Percentiles rank a stretch among this genome's conserved stretches.
Conservation (phyloP, 2,113 vertebrate species). For the Cervus canadensis region DNA sequence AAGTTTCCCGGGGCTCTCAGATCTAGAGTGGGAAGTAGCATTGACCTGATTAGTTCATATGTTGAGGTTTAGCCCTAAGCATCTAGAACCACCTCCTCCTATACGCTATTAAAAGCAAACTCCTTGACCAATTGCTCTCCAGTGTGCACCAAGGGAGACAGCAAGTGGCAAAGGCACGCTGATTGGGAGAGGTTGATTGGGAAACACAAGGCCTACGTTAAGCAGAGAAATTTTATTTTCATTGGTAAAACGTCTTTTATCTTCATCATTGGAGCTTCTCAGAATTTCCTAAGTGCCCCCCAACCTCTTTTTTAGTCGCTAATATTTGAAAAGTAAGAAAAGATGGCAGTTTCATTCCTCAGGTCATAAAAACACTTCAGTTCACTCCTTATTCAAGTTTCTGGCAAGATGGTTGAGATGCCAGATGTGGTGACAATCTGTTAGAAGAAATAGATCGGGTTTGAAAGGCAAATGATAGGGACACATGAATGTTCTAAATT, state of each 20-base stretch:
- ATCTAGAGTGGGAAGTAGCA: background rate
- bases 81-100: background rate
- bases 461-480: background rate
- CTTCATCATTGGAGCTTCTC: background rate
- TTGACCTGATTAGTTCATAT: background rate
- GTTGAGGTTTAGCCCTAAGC: background rate
- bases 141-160: background rate
- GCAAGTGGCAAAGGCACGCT: background rate
- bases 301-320: background rate
- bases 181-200: background rate
- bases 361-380: background rate
- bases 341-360: background rate
- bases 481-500: background rate
- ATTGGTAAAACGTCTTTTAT: constrained; percentile 11
- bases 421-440: background rate
- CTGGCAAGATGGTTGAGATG: background rate
- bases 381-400: background rate
- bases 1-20: background rate
- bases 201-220: background rate
- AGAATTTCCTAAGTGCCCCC: background rate
- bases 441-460: background rate
- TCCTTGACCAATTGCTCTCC: background rate
- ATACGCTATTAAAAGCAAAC: background rate
- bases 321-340: background rate
- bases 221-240: background rate